Percentiles rank a stretch among this genome's conserved stretches.
These are phyloP conservation scores for Chaetops frenatus DNA, from an alignment of 2,113 vertebrate species.

Conservation along the genomic window DNA sequence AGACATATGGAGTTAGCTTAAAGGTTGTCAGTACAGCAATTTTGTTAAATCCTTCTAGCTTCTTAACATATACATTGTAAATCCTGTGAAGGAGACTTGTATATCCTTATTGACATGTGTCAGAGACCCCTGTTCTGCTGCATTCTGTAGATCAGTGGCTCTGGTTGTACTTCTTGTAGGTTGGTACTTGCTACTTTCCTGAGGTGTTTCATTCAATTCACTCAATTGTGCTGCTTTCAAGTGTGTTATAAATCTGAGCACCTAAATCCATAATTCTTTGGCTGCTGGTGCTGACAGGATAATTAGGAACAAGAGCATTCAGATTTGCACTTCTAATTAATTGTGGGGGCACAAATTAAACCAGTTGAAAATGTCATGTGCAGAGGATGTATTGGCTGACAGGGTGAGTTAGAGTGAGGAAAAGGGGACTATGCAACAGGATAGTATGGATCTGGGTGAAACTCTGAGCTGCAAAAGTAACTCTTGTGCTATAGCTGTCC, in stretches of 20 bases:
- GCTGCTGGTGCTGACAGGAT: conserved; percentile 6
- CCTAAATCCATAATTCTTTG: conserved; percentile 12
- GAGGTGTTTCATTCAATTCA: not conserved
- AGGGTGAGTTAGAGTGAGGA: not conserved
- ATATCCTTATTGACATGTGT: conserved; percentile 42
- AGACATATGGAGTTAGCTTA: conserved; percentile 49
- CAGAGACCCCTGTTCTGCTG: conserved; percentile 31
- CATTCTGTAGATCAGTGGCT: not conserved
- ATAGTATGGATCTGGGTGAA: not conserved
- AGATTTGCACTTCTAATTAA: conserved; percentile 4
- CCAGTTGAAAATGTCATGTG: not conserved
- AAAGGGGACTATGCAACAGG: not conserved
- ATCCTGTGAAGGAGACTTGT: conserved; percentile 28
- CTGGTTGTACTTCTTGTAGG: not conserved
- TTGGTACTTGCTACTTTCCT: not conserved
- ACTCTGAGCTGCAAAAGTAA: conserved; percentile 31
- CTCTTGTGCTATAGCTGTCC: conserved; percentile 29
- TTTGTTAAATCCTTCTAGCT: conserved; percentile 54
- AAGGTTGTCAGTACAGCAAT: conserved; percentile 45
- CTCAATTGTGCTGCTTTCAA: not conserved
- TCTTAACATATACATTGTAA: conserved; percentile 59
- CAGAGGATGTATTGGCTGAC: not conserved
- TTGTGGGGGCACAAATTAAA: not conserved
- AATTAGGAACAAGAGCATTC: conserved; percentile 7
- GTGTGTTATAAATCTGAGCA: not conserved